Evolutionary conservation across 1,140 invertebrate genomes (phyloP).

Genomic region (Zaprionus nigranus): DNA sequence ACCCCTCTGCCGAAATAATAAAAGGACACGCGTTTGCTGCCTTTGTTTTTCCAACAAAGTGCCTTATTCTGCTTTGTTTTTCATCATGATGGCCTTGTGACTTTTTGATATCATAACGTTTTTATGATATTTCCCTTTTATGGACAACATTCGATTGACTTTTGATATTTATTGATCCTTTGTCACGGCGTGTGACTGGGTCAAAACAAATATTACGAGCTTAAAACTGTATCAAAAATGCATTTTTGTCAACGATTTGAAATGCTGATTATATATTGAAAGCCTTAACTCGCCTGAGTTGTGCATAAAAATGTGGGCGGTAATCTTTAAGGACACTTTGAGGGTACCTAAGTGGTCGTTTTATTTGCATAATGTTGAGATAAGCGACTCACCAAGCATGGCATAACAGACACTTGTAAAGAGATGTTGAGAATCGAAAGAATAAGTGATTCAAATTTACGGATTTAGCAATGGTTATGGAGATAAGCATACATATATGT

Average conservation of each 20-base stretch:
- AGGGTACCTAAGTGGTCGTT: constrained; percentile 27
- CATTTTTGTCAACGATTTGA: constrained; percentile 54
- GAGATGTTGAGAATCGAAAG: not conserved
- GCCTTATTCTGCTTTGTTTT: constrained; percentile 10
- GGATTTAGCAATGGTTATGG: not conserved
- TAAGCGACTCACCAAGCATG: constrained; percentile 19
- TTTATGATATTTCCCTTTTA: constrained; percentile 41
- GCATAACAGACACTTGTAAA: not conserved
- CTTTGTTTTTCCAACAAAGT: constrained; percentile 35
- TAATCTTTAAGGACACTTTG: constrained; percentile 42
- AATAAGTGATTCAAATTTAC: not conserved
- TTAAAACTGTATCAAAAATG: constrained; percentile 56
- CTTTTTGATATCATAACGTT: constrained; percentile 30
- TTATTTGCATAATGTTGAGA: constrained; percentile 39
- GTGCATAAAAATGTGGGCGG: constrained; percentile 57
- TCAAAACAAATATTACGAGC: constrained; percentile 29
- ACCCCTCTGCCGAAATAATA: not conserved
- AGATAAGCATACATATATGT: not conserved
- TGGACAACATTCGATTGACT: constrained; percentile 53
- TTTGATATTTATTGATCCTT: constrained; percentile 68
- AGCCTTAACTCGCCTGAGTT: constrained; percentile 40
- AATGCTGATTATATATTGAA: constrained; percentile 61
- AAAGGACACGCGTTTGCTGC: constrained; percentile 3
- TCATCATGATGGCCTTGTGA: not conserved
- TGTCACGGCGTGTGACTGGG: constrained; percentile 46